These are phyloP conservation scores for Trichonephila clavipes DNA, from an alignment of 1,140 invertebrate genomes.

Conservation along the genomic window DNA sequence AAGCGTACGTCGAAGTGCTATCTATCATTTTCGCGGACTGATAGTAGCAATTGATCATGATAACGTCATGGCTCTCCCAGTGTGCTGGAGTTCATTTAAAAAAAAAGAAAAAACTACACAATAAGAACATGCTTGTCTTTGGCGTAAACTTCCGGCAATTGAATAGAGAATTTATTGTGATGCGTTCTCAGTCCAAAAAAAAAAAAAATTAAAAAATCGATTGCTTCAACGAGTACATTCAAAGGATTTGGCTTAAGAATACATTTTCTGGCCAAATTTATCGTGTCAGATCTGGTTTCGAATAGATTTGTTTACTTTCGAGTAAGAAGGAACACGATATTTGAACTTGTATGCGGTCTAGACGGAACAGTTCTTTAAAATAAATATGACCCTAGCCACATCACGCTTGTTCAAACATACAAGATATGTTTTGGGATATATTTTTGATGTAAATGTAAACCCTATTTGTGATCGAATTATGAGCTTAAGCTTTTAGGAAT, in stretches of 20 bases:
- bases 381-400: neutral
- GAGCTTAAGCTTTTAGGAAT: neutral
- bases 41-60: slow-evolving; percentile 57
- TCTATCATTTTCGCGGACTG: slow-evolving; percentile 36
- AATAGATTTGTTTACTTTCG: neutral
- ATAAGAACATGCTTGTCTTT: slow-evolving; percentile 41
- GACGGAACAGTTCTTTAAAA: neutral
- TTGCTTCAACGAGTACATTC: neutral
- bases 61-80: slow-evolving; percentile 24
- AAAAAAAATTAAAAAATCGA: neutral
- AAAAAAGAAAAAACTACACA: neutral
- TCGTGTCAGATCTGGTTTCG: neutral
- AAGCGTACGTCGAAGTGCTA: neutral
- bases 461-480: slow-evolving; percentile 15
- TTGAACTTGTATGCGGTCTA: neutral
- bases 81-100: slow-evolving; percentile 3
- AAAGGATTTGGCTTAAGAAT: neutral
- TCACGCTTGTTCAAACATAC: neutral
- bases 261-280: neutral
- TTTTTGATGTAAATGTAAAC: neutral
- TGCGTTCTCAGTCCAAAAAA: neutral
- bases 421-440: neutral
- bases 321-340: neutral
- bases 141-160: neutral
- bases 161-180: slow-evolving; percentile 62